A percentile compares a stretch with the other conserved stretches of the same genome.
Conservation (phyloP, 2,113 vertebrate genomes). For the Eulemur macaco region DNA sequence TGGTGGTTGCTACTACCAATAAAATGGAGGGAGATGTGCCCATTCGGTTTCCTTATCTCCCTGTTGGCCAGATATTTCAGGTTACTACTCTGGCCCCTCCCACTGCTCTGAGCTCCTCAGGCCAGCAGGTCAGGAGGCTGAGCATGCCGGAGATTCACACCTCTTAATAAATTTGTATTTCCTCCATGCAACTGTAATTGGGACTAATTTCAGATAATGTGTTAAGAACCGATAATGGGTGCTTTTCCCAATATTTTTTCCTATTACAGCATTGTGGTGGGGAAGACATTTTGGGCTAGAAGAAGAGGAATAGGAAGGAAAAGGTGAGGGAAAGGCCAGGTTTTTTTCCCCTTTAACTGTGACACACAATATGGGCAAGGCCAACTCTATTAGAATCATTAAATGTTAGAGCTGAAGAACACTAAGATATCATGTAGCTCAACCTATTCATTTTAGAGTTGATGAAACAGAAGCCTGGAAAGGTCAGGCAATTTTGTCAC, state of each 20-base stretch:
- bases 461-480: background rate
- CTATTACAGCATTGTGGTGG: background rate
- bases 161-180: background rate
- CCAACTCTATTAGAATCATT: background rate
- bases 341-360: background rate
- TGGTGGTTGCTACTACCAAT: background rate
- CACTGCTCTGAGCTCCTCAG: background rate
- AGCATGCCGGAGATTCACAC: rapidly evolving
- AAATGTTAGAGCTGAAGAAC: background rate
- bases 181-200: background rate
- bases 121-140: too few species aligned
- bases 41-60: background rate
- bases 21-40: background rate
- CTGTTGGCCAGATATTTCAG: background rate
- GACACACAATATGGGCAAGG: background rate
- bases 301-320: background rate
- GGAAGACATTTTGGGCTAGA: background rate
- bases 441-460: background rate
- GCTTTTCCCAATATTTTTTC: background rate
- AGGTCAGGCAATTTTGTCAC: background rate
- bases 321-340: background rate
- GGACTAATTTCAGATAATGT: background rate
- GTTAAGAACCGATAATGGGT: background rate
- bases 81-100: rapidly evolving
- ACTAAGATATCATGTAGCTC: background rate